Percentiles rank a stretch among this genome's conserved stretches.
Evolutionary conservation across 2,797 vertebrate genomes (phyloP).

Genomic region (Gobio occitaniae): DNA sequence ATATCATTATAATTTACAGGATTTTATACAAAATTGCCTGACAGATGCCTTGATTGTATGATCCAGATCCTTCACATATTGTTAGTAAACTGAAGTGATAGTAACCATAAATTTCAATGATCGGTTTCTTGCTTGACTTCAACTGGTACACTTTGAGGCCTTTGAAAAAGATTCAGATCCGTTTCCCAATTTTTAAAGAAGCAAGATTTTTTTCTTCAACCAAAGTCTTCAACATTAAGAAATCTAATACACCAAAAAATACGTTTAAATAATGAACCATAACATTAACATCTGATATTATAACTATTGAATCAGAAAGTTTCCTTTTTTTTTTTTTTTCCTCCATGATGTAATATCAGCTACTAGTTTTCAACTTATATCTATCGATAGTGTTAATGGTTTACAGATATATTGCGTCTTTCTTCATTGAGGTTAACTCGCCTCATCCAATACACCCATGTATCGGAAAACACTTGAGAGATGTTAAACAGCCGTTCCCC

Average conservation of each 20-base stretch:
- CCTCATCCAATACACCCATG: conserved; percentile 29
- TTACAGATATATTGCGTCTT: conserved; percentile 80
- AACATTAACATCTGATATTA: conserved; percentile 81
- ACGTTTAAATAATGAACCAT: conserved; percentile 83
- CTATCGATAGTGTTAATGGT: conserved; percentile 80
- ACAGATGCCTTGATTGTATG: conserved; percentile 79
- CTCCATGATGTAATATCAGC: conserved; percentile 81
- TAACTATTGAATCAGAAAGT: conserved; percentile 82
- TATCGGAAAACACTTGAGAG: conserved; percentile 38
- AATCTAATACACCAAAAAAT: conserved; percentile 84
- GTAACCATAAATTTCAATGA: conserved; percentile 40
- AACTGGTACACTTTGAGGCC: conserved; percentile 77
- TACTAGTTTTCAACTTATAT: conserved; percentile 80
- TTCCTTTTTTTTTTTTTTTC: conserved; percentile 75
- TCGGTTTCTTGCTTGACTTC: conserved; percentile 65
- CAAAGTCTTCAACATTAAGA: conserved; percentile 75
- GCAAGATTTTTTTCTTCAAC: conserved; percentile 62
- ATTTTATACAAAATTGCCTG: conserved; percentile 85
- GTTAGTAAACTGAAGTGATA: conserved; percentile 61
- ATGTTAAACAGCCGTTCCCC: conserved; percentile 47
- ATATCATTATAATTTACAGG: conserved; percentile 87
- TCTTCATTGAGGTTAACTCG: conserved; percentile 53
- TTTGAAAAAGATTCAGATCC: conserved; percentile 73
- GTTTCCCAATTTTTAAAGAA: conserved; percentile 38
- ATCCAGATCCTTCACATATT: conserved; percentile 76